Base-by-base conservation (phyloP, 2,797 vertebrate genomes). In the Bufotes viridis region DNA sequence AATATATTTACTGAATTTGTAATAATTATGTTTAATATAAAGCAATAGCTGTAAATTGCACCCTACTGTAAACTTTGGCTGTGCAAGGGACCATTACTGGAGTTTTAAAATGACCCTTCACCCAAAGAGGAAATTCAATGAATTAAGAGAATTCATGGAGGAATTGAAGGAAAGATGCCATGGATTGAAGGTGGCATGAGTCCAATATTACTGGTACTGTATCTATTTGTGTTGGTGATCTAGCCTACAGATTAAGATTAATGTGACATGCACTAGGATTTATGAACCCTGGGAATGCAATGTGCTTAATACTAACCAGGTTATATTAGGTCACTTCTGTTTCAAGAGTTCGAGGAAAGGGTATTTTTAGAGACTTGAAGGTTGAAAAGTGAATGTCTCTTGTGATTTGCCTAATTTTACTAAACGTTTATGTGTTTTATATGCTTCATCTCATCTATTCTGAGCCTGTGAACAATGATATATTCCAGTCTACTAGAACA, bases 151-250 rank as follows among this genome's bases (percentile, higher is more conserved):
- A 86, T 75, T 57, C 53, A 29, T 58, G n/a, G 53, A 86, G 70
- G 15, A 60, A 89, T 51, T 78, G 26, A 86, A 89, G 87, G 83
- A 69, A 86, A 82, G 24, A 89, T 86, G 88, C 80, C 84, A 89
- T 82, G 51, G 53, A 86, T 55, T 78, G 74, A 58, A 60, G 34
- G 61, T 86, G 88, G 88, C 84, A 83, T 78, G 80, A 69, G 53
- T 89, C 88, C 84, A 86, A 89, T 24, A 86, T 79, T 57, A 79
- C 88, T 89, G 70, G 75, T 82, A 82, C 79, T 86, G 70, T 69
- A 86, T 89, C 88, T 89, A 89, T 86, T 86, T 86, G 85, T 89
- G 84, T 89, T 84, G 67, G 88, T 86, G 88, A 89, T 89, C 84
- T 83, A 82, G 84, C 82, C 84, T 83, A 78, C 85, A 82, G 88